A percentile compares a stretch with the other conserved stretches of the same genome.
Conservation (phyloP, 2,888 invertebrate species). For the Agonopterix subpropinquella region DNA sequence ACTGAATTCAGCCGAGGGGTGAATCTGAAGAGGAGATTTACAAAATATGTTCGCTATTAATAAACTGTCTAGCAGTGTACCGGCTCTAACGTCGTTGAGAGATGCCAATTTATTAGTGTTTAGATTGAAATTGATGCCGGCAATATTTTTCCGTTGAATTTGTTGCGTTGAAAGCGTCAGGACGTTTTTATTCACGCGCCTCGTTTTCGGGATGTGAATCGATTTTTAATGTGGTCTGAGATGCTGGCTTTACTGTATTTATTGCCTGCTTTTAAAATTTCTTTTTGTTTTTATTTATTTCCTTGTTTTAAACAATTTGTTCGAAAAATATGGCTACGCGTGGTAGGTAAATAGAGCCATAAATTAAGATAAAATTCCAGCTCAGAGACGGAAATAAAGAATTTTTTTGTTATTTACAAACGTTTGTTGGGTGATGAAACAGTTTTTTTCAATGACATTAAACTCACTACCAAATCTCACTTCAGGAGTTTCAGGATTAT, state of each 20-base stretch:
- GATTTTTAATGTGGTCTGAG: constrained; percentile 49
- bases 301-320: too few species aligned
- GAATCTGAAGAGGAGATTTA: constrained; percentile 55
- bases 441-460: too few species aligned
- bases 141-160: constrained; percentile 69
- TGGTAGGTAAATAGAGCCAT: too few species aligned
- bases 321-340: too few species aligned
- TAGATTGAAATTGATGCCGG: constrained; percentile 72
- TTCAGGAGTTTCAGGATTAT: too few species aligned
- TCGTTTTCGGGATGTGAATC: constrained; percentile 52
- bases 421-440: too few species aligned
- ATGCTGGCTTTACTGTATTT: constrained; percentile 7
- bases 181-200: constrained; percentile 53
- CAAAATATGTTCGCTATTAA: constrained; percentile 68
- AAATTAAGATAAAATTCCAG: too few species aligned
- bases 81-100: constrained; percentile 39
- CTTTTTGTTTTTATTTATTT: neutral
- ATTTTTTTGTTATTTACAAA: too few species aligned
- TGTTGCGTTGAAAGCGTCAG: constrained; percentile 60
- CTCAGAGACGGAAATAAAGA: too few species aligned
- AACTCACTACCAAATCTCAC: too few species aligned
- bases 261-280: neutral
- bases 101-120: constrained; percentile 74
- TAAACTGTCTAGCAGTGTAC: constrained; percentile 59
- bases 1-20: constrained; percentile 63